These are phyloP conservation scores for Grapholita molesta DNA, from an alignment of 1,140 invertebrate genomes.

Conservation along the genomic window DNA sequence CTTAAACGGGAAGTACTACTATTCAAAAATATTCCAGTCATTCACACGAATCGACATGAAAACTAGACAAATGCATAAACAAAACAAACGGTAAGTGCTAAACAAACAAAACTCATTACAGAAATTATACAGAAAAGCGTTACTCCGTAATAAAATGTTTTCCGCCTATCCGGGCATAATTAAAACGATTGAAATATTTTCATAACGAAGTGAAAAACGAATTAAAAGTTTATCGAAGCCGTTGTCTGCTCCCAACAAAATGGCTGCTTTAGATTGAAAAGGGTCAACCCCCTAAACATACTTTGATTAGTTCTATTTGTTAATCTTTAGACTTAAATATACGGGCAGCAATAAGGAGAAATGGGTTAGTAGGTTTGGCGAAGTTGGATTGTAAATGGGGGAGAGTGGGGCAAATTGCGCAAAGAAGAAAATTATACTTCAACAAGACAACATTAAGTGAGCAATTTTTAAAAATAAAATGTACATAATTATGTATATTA, in stretches of 20 bases:
- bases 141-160: conserved; percentile 45
- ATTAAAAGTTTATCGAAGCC: conserved; percentile 61
- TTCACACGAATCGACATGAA: not conserved
- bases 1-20: no score
- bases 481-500: no score
- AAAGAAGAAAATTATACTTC: not conserved
- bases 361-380: not conserved
- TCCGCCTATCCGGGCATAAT: conserved; percentile 46
- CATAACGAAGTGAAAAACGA: conserved; percentile 64
- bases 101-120: conserved; percentile 3
- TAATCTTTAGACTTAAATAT: not conserved
- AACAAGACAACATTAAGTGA: no score
- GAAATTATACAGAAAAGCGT: conserved; percentile 23
- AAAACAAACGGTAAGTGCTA: not conserved
- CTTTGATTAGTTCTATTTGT: conserved; percentile 4
- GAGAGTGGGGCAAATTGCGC: not conserved
- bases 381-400: not conserved
- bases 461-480: no score
- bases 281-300: not conserved
- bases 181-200: conserved; percentile 60
- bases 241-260: conserved; percentile 25
- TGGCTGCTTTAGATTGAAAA: conserved; percentile 36
- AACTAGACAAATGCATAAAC: not conserved
- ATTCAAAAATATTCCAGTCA: no score
- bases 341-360: not conserved